Conservation (phyloP, 1,140 invertebrate genomes). For the Meloidogyne chitwoodi region DNA sequence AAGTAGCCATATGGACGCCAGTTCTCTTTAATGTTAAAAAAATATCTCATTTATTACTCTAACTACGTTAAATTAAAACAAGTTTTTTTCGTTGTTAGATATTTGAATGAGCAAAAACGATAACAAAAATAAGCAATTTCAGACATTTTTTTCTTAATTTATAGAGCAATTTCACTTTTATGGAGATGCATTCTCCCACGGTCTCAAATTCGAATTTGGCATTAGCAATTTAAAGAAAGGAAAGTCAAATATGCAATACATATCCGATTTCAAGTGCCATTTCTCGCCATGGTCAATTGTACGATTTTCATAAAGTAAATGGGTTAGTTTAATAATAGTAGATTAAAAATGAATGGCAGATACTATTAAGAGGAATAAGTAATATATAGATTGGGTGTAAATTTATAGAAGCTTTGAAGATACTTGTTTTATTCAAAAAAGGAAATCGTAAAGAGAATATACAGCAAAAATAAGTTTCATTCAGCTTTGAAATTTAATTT, state of each 20-base stretch:
- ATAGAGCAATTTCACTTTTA: neutral
- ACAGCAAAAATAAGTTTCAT: too few species aligned
- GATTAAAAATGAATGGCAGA: too few species aligned
- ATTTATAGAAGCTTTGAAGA: too few species aligned
- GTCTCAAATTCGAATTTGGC: neutral
- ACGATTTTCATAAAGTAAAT: neutral
- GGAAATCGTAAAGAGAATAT: too few species aligned
- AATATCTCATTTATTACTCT: neutral
- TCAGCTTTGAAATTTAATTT: too few species aligned
- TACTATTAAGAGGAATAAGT: too few species aligned
- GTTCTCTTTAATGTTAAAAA: too few species aligned
- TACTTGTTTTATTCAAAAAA: too few species aligned
- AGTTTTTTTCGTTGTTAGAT: neutral
- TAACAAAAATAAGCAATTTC: neutral
- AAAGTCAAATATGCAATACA: neutral
- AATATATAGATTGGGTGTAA: too few species aligned
- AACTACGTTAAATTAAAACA: too few species aligned
- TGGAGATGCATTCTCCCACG: neutral
- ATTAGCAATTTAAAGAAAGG: neutral
- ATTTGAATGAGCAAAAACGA: neutral
- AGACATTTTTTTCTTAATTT: neutral
- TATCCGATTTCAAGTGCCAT: neutral
- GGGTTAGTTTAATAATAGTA: too few species aligned
- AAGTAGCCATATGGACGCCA: too few species aligned
- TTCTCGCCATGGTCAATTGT: neutral